Base-by-base conservation (phyloP, 2,888 invertebrate species). In the Eurytoma californica region DNA sequence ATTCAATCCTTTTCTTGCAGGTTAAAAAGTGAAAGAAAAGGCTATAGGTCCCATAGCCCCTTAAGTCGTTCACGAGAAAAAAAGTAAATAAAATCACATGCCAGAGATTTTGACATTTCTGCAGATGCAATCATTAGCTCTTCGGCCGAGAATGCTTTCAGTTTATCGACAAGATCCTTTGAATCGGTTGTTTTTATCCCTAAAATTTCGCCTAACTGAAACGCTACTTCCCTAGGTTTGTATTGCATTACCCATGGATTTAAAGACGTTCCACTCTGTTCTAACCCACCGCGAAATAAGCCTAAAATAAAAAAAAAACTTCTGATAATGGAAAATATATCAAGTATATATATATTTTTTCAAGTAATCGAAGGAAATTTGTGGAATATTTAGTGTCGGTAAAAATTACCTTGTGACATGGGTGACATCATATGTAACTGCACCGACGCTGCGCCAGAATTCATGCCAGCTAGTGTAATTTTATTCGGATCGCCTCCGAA, bases 371-470 rank as follows among this genome's bases (percentile, higher is more conserved):
- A 14, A 49, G 47, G 18, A 51, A n/a, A 9, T 28, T 2, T 39
- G 13, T 0, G 1, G 9, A 49, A 66, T 30, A 39, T 16, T 18
- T 55, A 39, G 3, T 47, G 13, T 58, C 13, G 57, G 66, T 57
- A 24, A 49, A 66, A 16, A 16, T 28, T 79, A 88, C 88, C 88
- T 78, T 85, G 82, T 1, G 89, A 89, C 88, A 89, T 88, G 0
- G 88, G 87, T 3, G 89, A 89, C 60, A 88, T 7, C 86, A 88
- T 85, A 65, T 88, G 89, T 66, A 85, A 86, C 39, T 87, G 86
- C 55, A 86, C 87, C 3, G 86, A 82, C 2, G 86, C 84, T 20
- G 76, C 84, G 3, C 88, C 88, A 0, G 86, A 80, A 58, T 84
- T 85, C 0, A 82, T 76, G 12, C 89, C 88, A 24, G 86, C 86